A percentile compares a stretch with the other conserved stretches of the same genome.
These are phyloP conservation scores for Todus mexicanus DNA, from an alignment of 2,797 vertebrate species.

Conservation along the genomic window DNA sequence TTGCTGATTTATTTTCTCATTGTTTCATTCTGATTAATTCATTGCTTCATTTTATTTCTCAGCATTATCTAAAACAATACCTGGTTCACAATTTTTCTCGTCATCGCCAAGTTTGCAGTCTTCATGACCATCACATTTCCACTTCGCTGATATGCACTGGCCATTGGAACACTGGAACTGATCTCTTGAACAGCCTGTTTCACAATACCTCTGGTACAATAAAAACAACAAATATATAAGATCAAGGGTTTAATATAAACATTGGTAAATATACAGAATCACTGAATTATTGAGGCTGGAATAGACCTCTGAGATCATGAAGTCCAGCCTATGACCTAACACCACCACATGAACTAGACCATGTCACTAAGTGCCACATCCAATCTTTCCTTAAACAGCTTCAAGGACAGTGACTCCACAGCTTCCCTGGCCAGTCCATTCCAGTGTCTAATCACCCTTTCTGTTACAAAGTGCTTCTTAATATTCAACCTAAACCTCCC, in stretches of 20 bases:
- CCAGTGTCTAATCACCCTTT: no score
- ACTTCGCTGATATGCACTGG: slow-evolving; percentile 91
- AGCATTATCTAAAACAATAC: slow-evolving; percentile 39
- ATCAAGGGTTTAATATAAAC: not conserved
- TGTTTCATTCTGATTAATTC: not conserved
- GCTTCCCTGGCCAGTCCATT: no score
- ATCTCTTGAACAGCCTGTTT: slow-evolving; percentile 88
- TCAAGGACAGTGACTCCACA: no score
- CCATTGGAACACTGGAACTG: slow-evolving; percentile 94
- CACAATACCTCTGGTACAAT: slow-evolving; percentile 88
- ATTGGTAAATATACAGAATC: not conserved
- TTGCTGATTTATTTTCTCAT: not conserved
- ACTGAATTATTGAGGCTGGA: no score
- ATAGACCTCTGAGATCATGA: no score
- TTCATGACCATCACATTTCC: slow-evolving; percentile 94
- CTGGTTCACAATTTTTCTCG: slow-evolving; percentile 87
- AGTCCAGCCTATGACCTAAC: no score
- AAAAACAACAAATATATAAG: not conserved
- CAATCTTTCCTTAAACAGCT: no score
- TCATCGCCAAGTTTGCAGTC: slow-evolving; percentile 96
- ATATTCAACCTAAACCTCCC: no score
- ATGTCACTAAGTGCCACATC: no score
- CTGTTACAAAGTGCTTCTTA: no score
- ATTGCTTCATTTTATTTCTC: not conserved
- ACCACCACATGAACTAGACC: no score